A percentile compares a stretch with the other conserved stretches of the same genome.
These are phyloP conservation scores for Ips typographus DNA, from an alignment of 1,140 invertebrate genomes.

Conservation along the genomic window DNA sequence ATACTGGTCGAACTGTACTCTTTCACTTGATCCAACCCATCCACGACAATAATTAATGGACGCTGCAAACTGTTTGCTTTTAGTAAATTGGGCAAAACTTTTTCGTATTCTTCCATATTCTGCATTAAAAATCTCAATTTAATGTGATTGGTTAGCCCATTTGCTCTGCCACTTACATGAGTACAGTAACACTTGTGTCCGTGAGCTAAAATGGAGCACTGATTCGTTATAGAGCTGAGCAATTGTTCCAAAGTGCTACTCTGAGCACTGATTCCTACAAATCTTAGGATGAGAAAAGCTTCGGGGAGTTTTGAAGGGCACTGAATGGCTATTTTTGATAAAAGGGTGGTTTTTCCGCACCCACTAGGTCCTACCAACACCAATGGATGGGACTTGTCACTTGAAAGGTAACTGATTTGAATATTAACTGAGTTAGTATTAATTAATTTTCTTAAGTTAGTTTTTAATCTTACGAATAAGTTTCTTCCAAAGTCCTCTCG, in stretches of 20 bases:
- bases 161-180: conserved; percentile 57
- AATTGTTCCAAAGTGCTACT: conserved; percentile 67
- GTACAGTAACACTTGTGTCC: conserved; percentile 61
- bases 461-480: conserved; percentile 60
- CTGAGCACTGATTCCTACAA: conserved; percentile 66
- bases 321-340: conserved; percentile 68
- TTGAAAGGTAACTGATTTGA: conserved; percentile 64
- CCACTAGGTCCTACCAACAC: conserved; percentile 76
- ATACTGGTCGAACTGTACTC: conserved; percentile 54
- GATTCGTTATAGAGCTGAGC: conserved; percentile 67
- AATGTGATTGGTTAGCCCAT: not conserved
- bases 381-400: conserved; percentile 63
- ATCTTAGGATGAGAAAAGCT: conserved; percentile 61
- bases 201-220: conserved; percentile 63
- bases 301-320: conserved; percentile 69
- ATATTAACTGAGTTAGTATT: conserved; percentile 15
- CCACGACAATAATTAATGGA: conserved; percentile 68
- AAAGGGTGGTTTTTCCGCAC: conserved; percentile 77
- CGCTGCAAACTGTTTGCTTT: conserved; percentile 57
- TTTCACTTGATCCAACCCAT: conserved; percentile 69
- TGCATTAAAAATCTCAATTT: conserved; percentile 36
- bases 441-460: not conserved
- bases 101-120: conserved; percentile 58
- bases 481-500: conserved; percentile 62
- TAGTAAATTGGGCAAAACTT: conserved; percentile 57